Percentiles rank a stretch among this genome's conserved stretches.
Evolutionary conservation across 1,140 invertebrate species (phyloP).

Genomic region (Drosophila funebris): DNA sequence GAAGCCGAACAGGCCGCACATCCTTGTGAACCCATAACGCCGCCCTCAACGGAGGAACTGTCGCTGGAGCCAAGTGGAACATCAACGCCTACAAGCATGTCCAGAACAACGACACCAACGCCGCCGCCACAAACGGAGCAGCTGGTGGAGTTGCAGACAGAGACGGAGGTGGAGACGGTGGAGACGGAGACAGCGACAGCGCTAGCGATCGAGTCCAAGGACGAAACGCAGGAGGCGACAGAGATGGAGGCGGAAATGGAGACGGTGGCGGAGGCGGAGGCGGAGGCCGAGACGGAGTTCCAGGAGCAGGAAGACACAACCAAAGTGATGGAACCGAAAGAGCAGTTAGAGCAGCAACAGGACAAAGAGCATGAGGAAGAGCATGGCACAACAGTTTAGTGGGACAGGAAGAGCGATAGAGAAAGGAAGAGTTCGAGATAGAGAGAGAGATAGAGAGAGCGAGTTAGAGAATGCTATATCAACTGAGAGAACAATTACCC

Average conservation of each 20-base stretch:
- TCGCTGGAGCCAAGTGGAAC: constrained; percentile 18
- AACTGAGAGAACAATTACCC: constrained; percentile 17
- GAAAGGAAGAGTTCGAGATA: background rate
- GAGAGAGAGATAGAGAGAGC: background rate
- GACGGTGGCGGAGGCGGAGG: background rate
- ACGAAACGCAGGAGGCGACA: background rate
- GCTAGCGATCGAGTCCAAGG: background rate
- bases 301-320: background rate
- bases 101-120: constrained; percentile 8
- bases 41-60: constrained; percentile 20
- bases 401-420: constrained; percentile 33
- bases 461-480: constrained; percentile 7
- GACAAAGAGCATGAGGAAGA: background rate
- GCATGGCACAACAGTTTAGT: background rate
- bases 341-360: constrained; percentile 1
- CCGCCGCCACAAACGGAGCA: background rate
- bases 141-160: background rate
- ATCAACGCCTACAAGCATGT: constrained; percentile 8
- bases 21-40: background rate
- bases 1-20: constrained; percentile 4
- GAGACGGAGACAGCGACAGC: too few relatives aligned
- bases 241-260: background rate
- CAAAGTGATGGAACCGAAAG: background rate
- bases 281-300: background rate
- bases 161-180: background rate